Percentiles rank a stretch among this genome's conserved stretches.
phyloP scores from a whole-genome alignment of 1,140 invertebrate species.

The Cyrtorhinus lividipennis region DNA sequence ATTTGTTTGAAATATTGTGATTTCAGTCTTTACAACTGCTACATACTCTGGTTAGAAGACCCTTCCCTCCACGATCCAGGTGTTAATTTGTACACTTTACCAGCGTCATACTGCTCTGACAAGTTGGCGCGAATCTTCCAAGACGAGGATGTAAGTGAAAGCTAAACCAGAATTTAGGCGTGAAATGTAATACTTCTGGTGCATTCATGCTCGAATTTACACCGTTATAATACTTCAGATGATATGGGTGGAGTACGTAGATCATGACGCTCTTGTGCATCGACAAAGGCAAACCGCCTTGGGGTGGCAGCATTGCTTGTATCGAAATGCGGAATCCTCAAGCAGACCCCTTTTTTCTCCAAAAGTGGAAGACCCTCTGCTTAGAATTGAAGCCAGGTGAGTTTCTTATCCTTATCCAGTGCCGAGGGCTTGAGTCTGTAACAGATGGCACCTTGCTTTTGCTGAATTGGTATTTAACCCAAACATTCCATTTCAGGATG shows the following conservation, averaged over 20 bases:
- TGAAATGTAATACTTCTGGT: too few species aligned
- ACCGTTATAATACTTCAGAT: too few species aligned
- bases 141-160: conserved; percentile 33
- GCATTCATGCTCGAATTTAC: too few species aligned
- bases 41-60: conserved; percentile 64
- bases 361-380: conserved; percentile 17
- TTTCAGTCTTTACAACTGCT: conserved; percentile 44
- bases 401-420: not conserved
- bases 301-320: conserved; percentile 33
- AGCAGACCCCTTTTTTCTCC: conserved; percentile 1
- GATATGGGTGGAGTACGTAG: conserved; percentile 54
- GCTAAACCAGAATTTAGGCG: too few species aligned
- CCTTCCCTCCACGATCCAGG: conserved; percentile 51
- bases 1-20: too few species aligned
- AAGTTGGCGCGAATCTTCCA: conserved; percentile 38
- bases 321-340: conserved; percentile 10
- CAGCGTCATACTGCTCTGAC: conserved; percentile 50
- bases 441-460: not conserved
- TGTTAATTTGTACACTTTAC: conserved; percentile 53
- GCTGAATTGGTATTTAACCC: not conserved
- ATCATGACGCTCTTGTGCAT: conserved; percentile 38
- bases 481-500: conserved; percentile 28
- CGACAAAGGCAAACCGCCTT: conserved; percentile 34
- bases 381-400: conserved; percentile 18
- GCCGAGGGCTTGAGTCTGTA: not conserved